Conservation (phyloP, 53 echinoderm and acorn worm genomes). For the Mesocentrotus franciscanus region DNA sequence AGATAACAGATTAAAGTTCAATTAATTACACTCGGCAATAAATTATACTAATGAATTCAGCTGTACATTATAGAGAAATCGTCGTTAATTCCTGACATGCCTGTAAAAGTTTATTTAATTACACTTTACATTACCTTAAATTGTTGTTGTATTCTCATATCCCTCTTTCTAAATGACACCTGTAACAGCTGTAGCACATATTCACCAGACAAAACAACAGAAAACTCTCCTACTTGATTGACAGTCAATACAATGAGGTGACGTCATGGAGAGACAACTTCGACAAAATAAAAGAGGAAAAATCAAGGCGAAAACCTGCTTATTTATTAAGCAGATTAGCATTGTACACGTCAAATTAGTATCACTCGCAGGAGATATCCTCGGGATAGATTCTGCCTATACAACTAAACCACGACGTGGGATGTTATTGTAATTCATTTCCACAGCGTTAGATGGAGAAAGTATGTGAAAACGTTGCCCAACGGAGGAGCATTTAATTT, state of each 20-base stretch:
- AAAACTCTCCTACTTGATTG: background rate
- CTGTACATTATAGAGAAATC: background rate
- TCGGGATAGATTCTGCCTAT: background rate
- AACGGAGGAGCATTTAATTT: background rate
- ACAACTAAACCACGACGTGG: background rate
- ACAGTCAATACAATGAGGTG: background rate
- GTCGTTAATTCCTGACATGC: background rate
- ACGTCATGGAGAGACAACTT: background rate
- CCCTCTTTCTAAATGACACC: conserved; percentile 5
- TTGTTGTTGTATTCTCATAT: background rate
- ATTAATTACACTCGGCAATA: background rate
- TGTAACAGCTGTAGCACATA: conserved; percentile 11
- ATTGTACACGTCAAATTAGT: conserved; percentile 44
- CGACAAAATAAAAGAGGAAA: conserved; percentile 22
- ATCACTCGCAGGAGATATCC: background rate
- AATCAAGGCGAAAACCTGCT: conserved; percentile 42
- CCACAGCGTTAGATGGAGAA: background rate
- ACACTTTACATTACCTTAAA: background rate
- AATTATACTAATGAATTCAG: background rate
- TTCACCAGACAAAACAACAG: background rate
- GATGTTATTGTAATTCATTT: background rate
- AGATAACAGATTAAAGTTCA: background rate
- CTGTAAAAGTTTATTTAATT: background rate
- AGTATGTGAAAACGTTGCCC: background rate
- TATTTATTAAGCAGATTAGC: conserved; percentile 14